Conservation (phyloP, 1,140 invertebrate species). For the Formica exsecta region DNA sequence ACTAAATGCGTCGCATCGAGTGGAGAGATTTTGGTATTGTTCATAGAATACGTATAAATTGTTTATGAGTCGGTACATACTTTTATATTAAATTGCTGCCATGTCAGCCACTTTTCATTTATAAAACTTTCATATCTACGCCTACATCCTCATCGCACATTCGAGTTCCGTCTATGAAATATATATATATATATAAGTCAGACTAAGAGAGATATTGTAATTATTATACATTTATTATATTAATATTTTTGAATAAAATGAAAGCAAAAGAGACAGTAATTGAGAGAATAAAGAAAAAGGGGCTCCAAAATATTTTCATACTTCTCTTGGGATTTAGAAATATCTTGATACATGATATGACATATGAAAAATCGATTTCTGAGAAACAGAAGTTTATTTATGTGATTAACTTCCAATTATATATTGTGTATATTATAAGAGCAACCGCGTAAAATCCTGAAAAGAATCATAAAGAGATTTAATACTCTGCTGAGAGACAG, state of each 20-base stretch:
- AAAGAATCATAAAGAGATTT: not conserved
- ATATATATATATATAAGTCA: not conserved
- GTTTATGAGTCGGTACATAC: conserved; percentile 11
- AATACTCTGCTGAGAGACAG: not conserved
- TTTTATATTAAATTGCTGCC: conserved; percentile 17
- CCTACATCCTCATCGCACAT: conserved; percentile 28
- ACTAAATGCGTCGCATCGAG: not conserved
- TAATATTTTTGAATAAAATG: no score
- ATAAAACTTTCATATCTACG: conserved; percentile 32
- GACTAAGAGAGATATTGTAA: no score
- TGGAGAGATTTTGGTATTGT: conserved; percentile 1
- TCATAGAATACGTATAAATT: conserved; percentile 1
- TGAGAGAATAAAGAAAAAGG: no score
- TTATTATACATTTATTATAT: no score
- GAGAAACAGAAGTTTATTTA: no score
- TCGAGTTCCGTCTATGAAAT: conserved; percentile 26
- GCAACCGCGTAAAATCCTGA: not conserved
- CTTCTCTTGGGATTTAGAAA: no score
- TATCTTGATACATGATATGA: no score
- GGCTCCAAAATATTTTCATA: no score
- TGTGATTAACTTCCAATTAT: no score
- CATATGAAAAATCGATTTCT: no score
- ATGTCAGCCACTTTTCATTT: conserved; percentile 50
- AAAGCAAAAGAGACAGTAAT: no score
- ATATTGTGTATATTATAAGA: not conserved